phyloP scores from a whole-genome alignment of 1,140 invertebrate genomes.

The Penaeus indicus region DNA sequence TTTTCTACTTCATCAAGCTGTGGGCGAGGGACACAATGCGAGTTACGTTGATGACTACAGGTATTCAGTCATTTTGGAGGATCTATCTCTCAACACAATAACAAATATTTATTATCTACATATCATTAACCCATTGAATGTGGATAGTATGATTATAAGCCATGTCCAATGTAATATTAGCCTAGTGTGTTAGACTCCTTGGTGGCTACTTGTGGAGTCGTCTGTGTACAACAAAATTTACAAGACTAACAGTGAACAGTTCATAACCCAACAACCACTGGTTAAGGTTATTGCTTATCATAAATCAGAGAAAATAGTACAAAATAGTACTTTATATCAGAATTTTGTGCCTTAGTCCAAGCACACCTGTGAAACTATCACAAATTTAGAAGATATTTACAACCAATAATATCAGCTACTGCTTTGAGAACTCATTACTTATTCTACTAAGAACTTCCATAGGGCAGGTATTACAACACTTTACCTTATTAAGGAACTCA shows the following conservation, averaged over 20 bases:
- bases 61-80: no score
- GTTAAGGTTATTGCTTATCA: no score
- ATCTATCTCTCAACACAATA: background rate
- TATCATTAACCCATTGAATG: no score
- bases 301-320: background rate
- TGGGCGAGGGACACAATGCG: slow-evolving; percentile 59
- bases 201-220: no score
- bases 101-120: background rate
- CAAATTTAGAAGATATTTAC: background rate
- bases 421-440: background rate
- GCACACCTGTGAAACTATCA: background rate
- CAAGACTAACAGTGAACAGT: no score
- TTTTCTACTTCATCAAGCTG: slow-evolving; percentile 79
- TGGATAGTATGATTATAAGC: no score
- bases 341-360: background rate
- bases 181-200: no score
- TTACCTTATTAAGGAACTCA: slow-evolving; percentile 78
- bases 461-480: slow-evolving; percentile 56
- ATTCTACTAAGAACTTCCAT: background rate
- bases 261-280: no score
- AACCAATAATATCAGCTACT: background rate
- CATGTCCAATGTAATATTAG: no score
- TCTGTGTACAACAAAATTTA: no score
- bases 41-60: no score
- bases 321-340: background rate